Evolutionary conservation across 2,113 vertebrate species (phyloP).

Genomic region (Xiphorhynchus elegans): DNA sequence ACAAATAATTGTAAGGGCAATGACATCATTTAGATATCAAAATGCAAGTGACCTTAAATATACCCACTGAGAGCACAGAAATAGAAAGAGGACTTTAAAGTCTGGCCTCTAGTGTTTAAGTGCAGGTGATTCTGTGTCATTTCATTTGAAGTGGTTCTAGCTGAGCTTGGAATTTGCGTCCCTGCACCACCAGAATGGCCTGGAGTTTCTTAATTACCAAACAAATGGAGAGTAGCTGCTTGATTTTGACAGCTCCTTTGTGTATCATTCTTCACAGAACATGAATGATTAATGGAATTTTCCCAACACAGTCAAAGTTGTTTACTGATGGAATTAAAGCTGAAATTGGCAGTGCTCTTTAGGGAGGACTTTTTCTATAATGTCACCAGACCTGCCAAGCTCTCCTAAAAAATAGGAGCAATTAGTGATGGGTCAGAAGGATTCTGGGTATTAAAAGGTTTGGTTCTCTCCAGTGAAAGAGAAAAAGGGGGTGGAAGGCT

Average conservation of each 20-base stretch:
- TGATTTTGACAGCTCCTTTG: conserved; percentile 78
- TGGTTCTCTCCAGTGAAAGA: conserved; percentile 19
- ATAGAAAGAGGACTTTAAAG: neutral
- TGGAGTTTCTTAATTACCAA: conserved; percentile 80
- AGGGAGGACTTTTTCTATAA: conserved; percentile 75
- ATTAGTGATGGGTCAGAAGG: conserved; percentile 63
- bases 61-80: neutral
- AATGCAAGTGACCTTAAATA: conserved; percentile 22
- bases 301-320: conserved; percentile 79
- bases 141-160: conserved; percentile 53
- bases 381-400: conserved; percentile 71
- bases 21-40: neutral
- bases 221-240: conserved; percentile 77
- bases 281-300: conserved; percentile 86
- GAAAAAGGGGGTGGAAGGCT: neutral
- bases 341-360: conserved; percentile 78
- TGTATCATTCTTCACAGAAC: conserved; percentile 78
- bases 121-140: conserved; percentile 7
- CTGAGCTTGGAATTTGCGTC: conserved; percentile 63
- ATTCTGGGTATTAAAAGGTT: conserved; percentile 58
- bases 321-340: conserved; percentile 81
- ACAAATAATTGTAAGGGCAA: neutral
- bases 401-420: conserved; percentile 73
- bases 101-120: neutral
- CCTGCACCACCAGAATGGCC: conserved; percentile 57